Base-by-base conservation (phyloP, 2,797 vertebrate species). In the Odontamblyopus lacepedii region DNA sequence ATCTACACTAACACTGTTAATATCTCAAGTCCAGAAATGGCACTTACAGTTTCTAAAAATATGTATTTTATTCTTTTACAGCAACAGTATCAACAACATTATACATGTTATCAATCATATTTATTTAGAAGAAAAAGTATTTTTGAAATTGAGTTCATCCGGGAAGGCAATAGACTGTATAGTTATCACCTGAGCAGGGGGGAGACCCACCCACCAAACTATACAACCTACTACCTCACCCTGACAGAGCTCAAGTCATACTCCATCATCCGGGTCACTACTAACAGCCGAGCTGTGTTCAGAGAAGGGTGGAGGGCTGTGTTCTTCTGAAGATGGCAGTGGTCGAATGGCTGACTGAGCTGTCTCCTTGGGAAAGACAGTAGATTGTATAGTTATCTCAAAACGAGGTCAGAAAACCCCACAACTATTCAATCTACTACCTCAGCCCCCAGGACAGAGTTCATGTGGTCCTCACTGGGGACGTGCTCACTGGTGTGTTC, bases 381-480 rank as follows among this genome's bases (percentile, higher is more conserved):
- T 96, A 96, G 95, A 96, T 95, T 96, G 96, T 94, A 96, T 96
- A 96, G 96, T 96, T 96, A 95, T 94, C 92, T 94, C 92, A 95
- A 86, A 94, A 94, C 94, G 95, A 95, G 95, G 91, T 91, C 75
- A 59, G 11, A 82, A 73, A 86, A 94, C 92, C 94, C 95, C 95
- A 96, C 95, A 96, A 96, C 96, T 96, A 96, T 96, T 96, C 96
- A 96, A 95, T 96, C 95, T 96, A 96, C 95, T 96, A 96, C 95
- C 96, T 96, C 96, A 96, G 95, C 94, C 95, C 95, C 95, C 95
- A 96, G 95, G 94, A 95, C 95, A 96, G 95, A 94, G 95, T 91
- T 77, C 81, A 74, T 63, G 81, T 63, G 79, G 84, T 18, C 77
- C 79, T 81, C 79, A 35, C 53, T 82, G 48, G 69, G 77, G 78